phyloP scores from a whole-genome alignment of 2,888 invertebrate genomes.

The Drosophila multiciliata region DNA sequence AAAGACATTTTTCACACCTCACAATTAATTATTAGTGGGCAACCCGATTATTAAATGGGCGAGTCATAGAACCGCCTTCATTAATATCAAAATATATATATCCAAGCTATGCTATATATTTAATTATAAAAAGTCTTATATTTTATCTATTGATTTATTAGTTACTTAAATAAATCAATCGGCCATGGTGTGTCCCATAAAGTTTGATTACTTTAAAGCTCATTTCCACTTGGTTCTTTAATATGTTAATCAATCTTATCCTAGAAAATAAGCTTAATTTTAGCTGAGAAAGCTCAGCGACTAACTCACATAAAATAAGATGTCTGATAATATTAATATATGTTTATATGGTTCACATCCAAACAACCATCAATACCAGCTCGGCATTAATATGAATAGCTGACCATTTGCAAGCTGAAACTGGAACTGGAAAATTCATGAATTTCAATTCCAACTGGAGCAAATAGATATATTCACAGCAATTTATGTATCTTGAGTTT shows the following conservation, averaged over 20 bases:
- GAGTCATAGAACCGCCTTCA: conserved; percentile 14
- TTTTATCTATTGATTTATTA: background rate
- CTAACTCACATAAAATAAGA: background rate
- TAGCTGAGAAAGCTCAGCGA: background rate
- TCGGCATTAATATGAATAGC: conserved; percentile 40
- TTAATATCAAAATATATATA: conserved; percentile 3
- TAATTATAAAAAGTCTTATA: background rate
- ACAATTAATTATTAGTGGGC: conserved; percentile 31
- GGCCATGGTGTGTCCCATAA: background rate
- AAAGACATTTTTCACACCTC: conserved; percentile 47
- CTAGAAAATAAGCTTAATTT: background rate
- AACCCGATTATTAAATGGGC: conserved; percentile 16
- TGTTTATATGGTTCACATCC: background rate
- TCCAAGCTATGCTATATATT: background rate
- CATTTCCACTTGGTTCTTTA: background rate
- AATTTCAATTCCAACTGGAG: conserved; percentile 38
- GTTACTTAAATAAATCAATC: background rate
- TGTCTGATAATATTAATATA: no score
- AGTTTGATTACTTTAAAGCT: background rate
- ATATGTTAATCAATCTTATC: background rate
- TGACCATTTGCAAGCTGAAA: conserved; percentile 27
- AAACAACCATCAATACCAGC: conserved; percentile 11
- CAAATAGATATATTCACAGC: conserved; percentile 46
- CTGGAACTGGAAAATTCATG: conserved; percentile 16
- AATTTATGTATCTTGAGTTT: conserved; percentile 65